phyloP scores from a whole-genome alignment of 2,113 vertebrate genomes.

The Otocyon megalotis region DNA sequence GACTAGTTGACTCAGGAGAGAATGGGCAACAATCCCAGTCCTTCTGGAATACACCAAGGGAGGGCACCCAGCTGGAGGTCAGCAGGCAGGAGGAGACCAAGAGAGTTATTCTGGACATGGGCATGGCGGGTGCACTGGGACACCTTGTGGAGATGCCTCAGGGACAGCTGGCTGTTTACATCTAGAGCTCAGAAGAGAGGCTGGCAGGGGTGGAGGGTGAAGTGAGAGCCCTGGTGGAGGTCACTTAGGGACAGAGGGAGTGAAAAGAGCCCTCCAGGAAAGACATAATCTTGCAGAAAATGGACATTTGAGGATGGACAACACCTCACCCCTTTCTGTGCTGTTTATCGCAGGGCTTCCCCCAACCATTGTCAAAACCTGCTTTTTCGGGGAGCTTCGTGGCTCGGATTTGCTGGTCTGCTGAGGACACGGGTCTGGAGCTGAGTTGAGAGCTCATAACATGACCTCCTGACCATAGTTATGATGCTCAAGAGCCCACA shows the following conservation, averaged over 20 bases:
- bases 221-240: neutral
- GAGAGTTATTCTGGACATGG: neutral
- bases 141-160: rapidly evolving
- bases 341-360: neutral
- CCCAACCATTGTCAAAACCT: no score
- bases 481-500: neutral
- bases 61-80: neutral
- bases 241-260: no score
- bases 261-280: neutral
- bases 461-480: neutral
- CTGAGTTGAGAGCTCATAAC: neutral
- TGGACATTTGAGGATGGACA: neutral
- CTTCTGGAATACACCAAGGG: neutral
- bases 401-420: neutral
- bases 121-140: neutral
- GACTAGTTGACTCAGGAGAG: neutral
- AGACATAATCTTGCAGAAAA: neutral
- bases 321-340: neutral
- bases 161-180: neutral
- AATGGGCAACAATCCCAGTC: neutral
- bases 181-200: neutral
- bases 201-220: neutral
- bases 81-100: no score
- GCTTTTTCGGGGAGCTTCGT: rapidly evolving
- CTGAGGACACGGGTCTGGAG: rapidly evolving